phyloP scores from a whole-genome alignment of 2,888 invertebrate species.

The Hirtodrosophila alboralis region DNA sequence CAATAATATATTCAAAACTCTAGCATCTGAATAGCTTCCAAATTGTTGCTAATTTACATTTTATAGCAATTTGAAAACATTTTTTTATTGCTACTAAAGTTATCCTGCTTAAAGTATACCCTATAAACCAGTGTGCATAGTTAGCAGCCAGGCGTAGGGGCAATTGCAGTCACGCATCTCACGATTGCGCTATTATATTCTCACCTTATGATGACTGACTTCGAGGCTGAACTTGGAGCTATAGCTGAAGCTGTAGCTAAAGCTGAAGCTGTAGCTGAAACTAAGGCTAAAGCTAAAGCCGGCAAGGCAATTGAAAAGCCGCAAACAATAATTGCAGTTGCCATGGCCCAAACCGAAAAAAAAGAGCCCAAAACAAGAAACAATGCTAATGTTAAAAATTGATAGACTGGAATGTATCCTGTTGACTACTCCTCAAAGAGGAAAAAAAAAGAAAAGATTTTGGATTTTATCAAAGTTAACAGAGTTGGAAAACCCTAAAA shows the following conservation, averaged over 20 bases:
- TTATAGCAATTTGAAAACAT: too few relatives aligned
- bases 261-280: conserved; percentile 18
- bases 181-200: conserved; percentile 84
- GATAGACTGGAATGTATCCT: conserved; percentile 24
- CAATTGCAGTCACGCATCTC: conserved; percentile 84
- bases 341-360: conserved; percentile 46
- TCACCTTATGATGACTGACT: conserved; percentile 79
- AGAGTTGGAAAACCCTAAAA: too few relatives aligned
- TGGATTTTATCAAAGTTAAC: too few relatives aligned
- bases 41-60: too few relatives aligned
- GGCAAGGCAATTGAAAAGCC: conserved; percentile 74
- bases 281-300: conserved; percentile 19
- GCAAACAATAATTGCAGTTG: conserved; percentile 76
- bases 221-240: conserved; percentile 29
- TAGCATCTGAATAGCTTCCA: too few relatives aligned
- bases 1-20: too few relatives aligned
- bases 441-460: too few relatives aligned
- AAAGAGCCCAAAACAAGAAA: conserved; percentile 1
- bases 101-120: too few relatives aligned
- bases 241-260: conserved; percentile 19
- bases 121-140: conserved; percentile 51
- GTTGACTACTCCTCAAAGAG: neutral
- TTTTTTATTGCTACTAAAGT: neutral
- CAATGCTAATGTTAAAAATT: too few relatives aligned
- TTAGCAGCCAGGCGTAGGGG: conserved; percentile 67